phyloP scores from a whole-genome alignment of 2,888 invertebrate species.

The Gastracanthus pulcherrimus region DNA sequence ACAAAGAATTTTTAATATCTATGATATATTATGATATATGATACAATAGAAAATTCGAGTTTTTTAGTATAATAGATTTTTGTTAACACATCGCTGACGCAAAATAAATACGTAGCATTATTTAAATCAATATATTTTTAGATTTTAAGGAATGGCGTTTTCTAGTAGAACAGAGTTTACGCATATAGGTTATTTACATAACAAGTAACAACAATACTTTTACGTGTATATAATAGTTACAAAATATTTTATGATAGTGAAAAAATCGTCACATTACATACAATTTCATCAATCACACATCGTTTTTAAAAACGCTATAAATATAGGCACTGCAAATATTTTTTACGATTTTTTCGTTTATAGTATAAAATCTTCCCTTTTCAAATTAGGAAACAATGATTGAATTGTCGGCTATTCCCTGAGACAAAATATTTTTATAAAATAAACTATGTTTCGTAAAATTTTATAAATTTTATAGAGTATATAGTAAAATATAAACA shows the following conservation, averaged over 20 bases:
- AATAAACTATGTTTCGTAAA: not conserved
- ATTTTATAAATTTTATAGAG: not conserved
- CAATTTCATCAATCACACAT: not conserved
- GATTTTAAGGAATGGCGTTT: not conserved
- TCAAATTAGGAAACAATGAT: not conserved
- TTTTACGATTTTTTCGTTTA: not conserved
- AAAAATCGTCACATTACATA: not conserved
- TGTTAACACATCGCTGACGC: not conserved
- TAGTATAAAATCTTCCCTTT: not conserved
- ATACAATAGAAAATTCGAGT: not conserved
- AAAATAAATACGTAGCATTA: slow-evolving; percentile 14
- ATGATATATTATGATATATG: not conserved
- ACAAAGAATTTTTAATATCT: not conserved
- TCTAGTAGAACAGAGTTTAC: slow-evolving; percentile 15
- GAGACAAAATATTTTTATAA: not conserved
- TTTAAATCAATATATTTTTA: slow-evolving; percentile 6
- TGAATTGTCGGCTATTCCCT: not conserved
- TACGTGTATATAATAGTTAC: not conserved
- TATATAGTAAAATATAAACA: slow-evolving; percentile 12
- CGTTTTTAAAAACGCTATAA: not conserved
- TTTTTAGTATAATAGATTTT: not conserved
- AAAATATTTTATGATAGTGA: slow-evolving; percentile 10
- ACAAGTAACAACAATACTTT: slow-evolving; percentile 18
- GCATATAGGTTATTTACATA: slow-evolving; percentile 30
- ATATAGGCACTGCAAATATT: not conserved